Conservation (phyloP, 1,140 invertebrate species). For the Temnothorax longispinosus region DNA sequence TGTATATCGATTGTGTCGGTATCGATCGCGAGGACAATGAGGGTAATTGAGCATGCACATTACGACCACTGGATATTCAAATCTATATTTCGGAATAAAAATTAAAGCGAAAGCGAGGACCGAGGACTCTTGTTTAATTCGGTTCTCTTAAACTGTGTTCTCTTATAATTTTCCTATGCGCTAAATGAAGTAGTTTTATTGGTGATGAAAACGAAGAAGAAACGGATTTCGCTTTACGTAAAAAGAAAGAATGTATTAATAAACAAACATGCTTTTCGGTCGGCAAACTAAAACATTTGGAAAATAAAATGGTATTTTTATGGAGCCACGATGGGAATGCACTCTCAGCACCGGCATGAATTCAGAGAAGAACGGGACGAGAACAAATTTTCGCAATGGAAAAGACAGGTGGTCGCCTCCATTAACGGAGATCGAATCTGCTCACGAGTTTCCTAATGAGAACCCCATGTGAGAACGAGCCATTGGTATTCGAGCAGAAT, state of each 20-base stretch:
- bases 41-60: constrained; percentile 73
- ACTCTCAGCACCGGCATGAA: constrained; percentile 1
- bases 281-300: constrained; percentile 26
- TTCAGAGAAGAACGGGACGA: background rate
- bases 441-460: constrained; percentile 53
- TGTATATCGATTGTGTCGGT: constrained; percentile 73
- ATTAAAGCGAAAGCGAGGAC: background rate
- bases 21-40: constrained; percentile 70
- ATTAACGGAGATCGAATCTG: constrained; percentile 49
- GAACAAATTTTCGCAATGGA: constrained; percentile 48
- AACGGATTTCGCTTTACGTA: background rate
- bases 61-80: constrained; percentile 59
- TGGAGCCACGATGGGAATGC: background rate
- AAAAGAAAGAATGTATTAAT: background rate
- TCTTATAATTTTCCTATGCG: background rate
- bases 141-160: background rate
- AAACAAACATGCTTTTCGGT: constrained; percentile 18
- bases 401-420: constrained; percentile 28
- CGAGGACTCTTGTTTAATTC: background rate
- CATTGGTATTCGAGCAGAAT: constrained; percentile 33
- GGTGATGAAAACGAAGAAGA: background rate
- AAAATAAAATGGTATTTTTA: constrained; percentile 54
- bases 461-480: constrained; percentile 38
- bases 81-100: background rate
- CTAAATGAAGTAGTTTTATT: background rate